Percentiles rank a stretch among this genome's conserved stretches.
These are phyloP conservation scores for Pentalonia nigronervosa DNA, from an alignment of 1,140 invertebrate genomes.

Conservation along the genomic window DNA sequence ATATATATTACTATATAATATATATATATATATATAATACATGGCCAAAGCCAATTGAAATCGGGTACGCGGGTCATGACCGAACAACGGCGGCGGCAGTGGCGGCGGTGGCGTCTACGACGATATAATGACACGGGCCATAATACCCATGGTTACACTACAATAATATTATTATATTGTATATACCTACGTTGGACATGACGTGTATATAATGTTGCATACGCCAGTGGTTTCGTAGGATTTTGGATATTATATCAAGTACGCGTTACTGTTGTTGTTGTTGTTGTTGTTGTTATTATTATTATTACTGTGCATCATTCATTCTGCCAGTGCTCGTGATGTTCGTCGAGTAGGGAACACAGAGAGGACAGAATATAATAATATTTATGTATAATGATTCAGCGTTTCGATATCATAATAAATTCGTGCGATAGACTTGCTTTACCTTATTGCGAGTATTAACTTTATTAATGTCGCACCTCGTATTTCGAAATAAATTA, in stretches of 20 bases:
- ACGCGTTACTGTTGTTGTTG: neutral
- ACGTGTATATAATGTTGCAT: neutral
- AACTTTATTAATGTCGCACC: neutral
- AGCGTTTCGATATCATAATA: neutral
- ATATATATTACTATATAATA: too few species aligned
- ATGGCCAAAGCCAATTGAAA: neutral
- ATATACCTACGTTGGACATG: conserved; percentile 4
- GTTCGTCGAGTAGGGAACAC: neutral
- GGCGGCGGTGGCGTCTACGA: neutral
- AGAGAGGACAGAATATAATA: neutral
- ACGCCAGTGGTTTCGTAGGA: neutral
- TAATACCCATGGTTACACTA: neutral
- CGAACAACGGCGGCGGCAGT: neutral
- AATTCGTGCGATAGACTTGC: neutral
- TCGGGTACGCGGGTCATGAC: neutral
- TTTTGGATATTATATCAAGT: neutral
- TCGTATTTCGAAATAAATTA: neutral
- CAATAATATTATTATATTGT: conserved; percentile 9
- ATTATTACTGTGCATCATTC: neutral
- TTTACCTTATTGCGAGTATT: neutral
- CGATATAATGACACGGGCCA: conserved; percentile 10
- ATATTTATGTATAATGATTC: neutral
- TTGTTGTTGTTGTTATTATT: neutral
- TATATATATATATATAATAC: neutral
- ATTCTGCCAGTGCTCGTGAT: neutral